A percentile compares a stretch with the other conserved stretches of the same genome.
phyloP scores from a whole-genome alignment of 2,797 vertebrate genomes.

The Buceros bicornis region DNA sequence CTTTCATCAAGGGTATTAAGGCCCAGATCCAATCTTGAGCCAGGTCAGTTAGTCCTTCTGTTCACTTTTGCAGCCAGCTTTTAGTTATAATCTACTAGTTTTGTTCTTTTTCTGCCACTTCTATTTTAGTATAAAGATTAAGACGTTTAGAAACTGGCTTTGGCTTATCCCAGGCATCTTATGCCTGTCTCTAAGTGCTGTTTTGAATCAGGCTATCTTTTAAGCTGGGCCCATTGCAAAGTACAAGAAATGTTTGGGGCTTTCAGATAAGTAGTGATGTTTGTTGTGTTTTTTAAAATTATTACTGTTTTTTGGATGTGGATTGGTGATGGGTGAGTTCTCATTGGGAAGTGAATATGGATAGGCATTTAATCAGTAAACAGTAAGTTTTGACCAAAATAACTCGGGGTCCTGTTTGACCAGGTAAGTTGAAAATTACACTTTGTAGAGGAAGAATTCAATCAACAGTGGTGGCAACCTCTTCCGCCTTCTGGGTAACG shows the following conservation, averaged over 20 bases:
- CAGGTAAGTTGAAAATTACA: background rate
- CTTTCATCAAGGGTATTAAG: background rate
- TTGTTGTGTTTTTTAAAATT: background rate
- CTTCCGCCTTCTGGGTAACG: background rate
- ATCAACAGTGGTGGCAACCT: background rate
- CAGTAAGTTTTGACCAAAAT: background rate
- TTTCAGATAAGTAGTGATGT: background rate
- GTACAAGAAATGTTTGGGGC: background rate
- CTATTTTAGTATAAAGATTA: background rate
- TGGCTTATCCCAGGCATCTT: background rate
- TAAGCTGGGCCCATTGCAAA: background rate
- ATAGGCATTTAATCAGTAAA: background rate
- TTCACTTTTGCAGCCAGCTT: background rate
- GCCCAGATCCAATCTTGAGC: constrained; percentile 2
- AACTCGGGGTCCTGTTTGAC: background rate
- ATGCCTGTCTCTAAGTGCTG: background rate
- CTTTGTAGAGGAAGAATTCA: background rate
- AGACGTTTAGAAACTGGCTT: background rate
- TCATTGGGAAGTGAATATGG: background rate
- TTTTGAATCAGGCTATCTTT: background rate
- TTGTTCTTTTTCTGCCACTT: background rate
- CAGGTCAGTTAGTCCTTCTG: constrained; percentile 54
- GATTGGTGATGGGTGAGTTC: background rate
- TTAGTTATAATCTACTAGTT: background rate
- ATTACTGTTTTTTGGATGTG: background rate